Evolutionary conservation across 1,140 invertebrate species (phyloP).

Genomic region (Macrobrachium rosenbergii): DNA sequence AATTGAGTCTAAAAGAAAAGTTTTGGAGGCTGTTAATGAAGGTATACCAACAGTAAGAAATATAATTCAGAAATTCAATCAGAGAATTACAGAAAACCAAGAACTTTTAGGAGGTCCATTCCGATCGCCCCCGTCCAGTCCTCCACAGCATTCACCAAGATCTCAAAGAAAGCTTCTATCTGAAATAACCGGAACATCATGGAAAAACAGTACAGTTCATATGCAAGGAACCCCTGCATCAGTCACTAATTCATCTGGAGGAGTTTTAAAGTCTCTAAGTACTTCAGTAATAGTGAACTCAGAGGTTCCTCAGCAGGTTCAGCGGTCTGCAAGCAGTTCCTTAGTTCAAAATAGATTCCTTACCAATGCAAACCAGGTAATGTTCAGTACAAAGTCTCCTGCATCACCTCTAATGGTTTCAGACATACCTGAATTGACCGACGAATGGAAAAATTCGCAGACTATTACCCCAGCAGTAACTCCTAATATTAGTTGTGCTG

Average conservation of each 20-base stretch:
- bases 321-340: conserved; percentile 49
- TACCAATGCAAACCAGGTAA: conserved; percentile 1
- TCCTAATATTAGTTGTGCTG: neutral
- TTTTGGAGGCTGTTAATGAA: conserved; percentile 54
- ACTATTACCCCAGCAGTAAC: conserved; percentile 32
- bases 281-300: conserved; percentile 35
- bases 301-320: conserved; percentile 28
- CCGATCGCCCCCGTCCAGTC: conserved; percentile 39
- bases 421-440: conserved; percentile 19
- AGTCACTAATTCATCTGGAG: conserved; percentile 1
- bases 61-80: conserved; percentile 54
- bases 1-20: conserved; percentile 54
- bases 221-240: neutral
- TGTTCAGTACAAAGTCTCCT: neutral
- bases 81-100: conserved; percentile 56
- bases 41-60: conserved; percentile 51
- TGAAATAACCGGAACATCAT: neutral
- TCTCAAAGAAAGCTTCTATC: conserved; percentile 46
- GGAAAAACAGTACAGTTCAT: too few species aligned
- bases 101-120: conserved; percentile 54
- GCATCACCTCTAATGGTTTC: neutral
- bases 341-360: conserved; percentile 20
- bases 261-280: conserved; percentile 48
- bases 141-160: conserved; percentile 51
- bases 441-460: conserved; percentile 20